A percentile compares a stretch with the other conserved stretches of the same genome.
Evolutionary conservation across 2,113 vertebrate species (phyloP).

Genomic region (Scomber colias): DNA sequence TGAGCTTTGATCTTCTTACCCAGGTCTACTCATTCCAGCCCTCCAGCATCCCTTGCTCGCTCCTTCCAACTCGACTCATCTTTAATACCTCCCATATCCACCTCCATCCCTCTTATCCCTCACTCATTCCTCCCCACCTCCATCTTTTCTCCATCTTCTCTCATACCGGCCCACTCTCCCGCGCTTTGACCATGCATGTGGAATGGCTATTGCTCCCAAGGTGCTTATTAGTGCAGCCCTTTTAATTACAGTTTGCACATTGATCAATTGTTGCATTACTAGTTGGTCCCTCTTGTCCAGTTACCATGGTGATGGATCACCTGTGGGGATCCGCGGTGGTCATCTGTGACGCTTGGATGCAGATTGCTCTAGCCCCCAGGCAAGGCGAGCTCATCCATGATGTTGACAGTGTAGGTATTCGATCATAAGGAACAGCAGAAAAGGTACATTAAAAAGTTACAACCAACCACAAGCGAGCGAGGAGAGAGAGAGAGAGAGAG

Average conservation of each 20-base stretch:
- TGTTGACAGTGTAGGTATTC: conserved; percentile 52
- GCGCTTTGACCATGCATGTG: conserved; percentile 24
- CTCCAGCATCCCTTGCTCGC: conserved; percentile 57
- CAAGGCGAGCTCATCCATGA: conserved; percentile 54
- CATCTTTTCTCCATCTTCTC: conserved; percentile 27
- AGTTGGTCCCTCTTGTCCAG: conserved; percentile 70
- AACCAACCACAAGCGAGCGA: background rate
- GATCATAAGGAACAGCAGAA: conserved; percentile 53
- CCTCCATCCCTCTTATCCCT: conserved; percentile 61
- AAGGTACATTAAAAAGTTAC: conserved; percentile 44
- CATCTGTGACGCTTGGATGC: conserved; percentile 70
- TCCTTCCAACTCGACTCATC: conserved; percentile 58
- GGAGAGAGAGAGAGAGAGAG: background rate
- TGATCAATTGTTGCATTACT: conserved; percentile 74
- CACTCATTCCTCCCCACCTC: conserved; percentile 16
- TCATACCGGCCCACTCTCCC: conserved; percentile 12
- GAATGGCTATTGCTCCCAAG: conserved; percentile 68
- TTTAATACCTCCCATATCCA: conserved; percentile 70
- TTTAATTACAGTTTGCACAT: conserved; percentile 82
- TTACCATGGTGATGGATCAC: conserved; percentile 78
- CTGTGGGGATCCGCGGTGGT: conserved; percentile 50
- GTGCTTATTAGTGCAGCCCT: conserved; percentile 72
- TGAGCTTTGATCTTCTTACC: conserved; percentile 80
- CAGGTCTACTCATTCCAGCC: conserved; percentile 60
- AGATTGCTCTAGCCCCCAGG: conserved; percentile 56